These are phyloP conservation scores for Diaperis boleti DNA, from an alignment of 2,888 invertebrate genomes.

Conservation along the genomic window DNA sequence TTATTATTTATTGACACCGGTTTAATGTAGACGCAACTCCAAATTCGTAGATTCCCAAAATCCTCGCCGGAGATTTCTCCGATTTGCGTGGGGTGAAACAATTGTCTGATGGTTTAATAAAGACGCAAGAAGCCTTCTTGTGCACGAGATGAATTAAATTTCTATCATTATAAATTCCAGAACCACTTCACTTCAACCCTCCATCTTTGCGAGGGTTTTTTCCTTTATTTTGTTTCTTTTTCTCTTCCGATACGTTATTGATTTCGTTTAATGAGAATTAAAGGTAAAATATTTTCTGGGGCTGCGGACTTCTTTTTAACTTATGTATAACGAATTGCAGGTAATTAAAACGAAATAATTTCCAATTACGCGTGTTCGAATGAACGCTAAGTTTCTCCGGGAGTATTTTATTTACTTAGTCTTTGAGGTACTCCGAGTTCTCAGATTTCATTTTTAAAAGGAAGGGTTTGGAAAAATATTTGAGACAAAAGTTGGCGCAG, in stretches of 20 bases:
- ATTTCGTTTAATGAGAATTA: slow-evolving; percentile 51
- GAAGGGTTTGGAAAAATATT: no score
- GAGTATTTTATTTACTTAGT: slow-evolving; percentile 39
- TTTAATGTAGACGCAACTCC: no score
- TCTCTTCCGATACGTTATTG: slow-evolving; percentile 46
- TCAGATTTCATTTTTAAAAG: no score
- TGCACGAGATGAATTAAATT: slow-evolving; percentile 33
- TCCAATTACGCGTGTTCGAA: slow-evolving; percentile 48
- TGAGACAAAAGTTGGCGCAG: no score
- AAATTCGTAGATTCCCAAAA: no score
- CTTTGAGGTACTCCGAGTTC: slow-evolving; percentile 22
- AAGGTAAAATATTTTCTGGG: slow-evolving; percentile 48
- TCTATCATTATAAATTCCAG: slow-evolving; percentile 38
- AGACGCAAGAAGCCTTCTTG: slow-evolving; percentile 21
- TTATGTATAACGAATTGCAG: slow-evolving; percentile 37
- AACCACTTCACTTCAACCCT: slow-evolving; percentile 32
- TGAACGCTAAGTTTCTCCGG: slow-evolving; percentile 41
- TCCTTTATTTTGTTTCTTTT: slow-evolving; percentile 41
- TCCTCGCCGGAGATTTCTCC: no score
- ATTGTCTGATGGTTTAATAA: slow-evolving; percentile 26
- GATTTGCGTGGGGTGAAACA: no score
- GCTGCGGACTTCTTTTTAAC: slow-evolving; percentile 29
- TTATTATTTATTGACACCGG: no score
- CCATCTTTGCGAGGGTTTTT: slow-evolving; percentile 5
- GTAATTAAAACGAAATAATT: slow-evolving; percentile 50